phyloP scores from a whole-genome alignment of 2,113 vertebrate species.

The Eulemur macaco region DNA sequence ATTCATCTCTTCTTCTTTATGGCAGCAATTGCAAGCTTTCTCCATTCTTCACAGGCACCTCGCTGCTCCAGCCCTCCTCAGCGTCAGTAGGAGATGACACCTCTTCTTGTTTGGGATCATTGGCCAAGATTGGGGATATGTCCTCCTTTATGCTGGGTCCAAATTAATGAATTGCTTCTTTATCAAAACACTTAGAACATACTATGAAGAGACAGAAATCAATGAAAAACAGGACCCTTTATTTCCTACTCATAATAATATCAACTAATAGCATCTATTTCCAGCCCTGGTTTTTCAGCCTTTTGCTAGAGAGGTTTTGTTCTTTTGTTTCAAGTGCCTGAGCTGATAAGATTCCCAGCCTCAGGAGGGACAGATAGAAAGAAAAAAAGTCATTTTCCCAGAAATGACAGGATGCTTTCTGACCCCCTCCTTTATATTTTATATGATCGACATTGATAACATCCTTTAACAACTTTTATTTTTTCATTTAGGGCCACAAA shows the following conservation, averaged over 20 bases:
- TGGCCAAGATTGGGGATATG: background rate
- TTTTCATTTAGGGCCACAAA: background rate
- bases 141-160: background rate
- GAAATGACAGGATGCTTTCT: background rate
- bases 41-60: background rate
- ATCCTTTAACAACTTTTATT: background rate
- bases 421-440: background rate
- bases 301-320: background rate
- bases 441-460: background rate
- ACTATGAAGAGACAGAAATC: background rate
- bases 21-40: background rate
- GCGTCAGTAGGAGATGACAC: background rate
- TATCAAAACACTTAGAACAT: background rate
- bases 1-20: background rate
- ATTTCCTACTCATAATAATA: background rate
- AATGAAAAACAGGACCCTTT: background rate
- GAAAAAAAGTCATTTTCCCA: background rate
- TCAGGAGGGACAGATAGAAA: background rate
- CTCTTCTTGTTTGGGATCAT: background rate
- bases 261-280: background rate
- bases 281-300: background rate
- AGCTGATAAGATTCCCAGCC: background rate
- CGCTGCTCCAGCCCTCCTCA: background rate
- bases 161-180: constrained; percentile 22
- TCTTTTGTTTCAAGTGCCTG: constrained; percentile 24